Evolutionary conservation across 2,113 vertebrate species (phyloP).

Genomic region (Ctenomys sociabilis): DNA sequence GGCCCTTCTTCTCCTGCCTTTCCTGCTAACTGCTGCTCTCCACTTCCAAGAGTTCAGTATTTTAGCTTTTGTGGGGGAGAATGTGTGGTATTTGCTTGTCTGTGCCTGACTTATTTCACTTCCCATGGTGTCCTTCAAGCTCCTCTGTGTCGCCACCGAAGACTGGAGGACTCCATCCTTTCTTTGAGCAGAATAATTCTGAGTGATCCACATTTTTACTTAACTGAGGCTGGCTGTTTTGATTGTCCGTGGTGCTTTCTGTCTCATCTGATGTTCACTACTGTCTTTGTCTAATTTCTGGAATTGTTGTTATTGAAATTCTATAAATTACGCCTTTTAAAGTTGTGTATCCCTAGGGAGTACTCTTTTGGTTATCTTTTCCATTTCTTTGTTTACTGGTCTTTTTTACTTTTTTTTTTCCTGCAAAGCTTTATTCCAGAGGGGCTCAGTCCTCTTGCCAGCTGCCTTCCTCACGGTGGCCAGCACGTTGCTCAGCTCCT

Average conservation of each 20-base stretch:
- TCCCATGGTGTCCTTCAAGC: not conserved
- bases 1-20: not conserved
- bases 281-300: not conserved
- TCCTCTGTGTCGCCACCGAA: not conserved
- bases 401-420: not conserved
- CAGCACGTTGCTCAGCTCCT: too few relatives aligned
- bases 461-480: too few relatives aligned
- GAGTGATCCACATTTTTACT: not conserved
- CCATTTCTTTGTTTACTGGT: not conserved
- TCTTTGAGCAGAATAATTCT: not conserved
- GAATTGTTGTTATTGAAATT: not conserved
- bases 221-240: not conserved
- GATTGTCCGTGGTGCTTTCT: not conserved
- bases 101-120: not conserved
- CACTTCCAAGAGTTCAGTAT: not conserved
- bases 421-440: too few relatives aligned
- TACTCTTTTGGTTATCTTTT: not conserved
- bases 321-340: not conserved
- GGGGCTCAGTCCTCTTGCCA: too few relatives aligned
- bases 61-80: not conserved
- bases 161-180: not conserved
- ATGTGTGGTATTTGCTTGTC: not conserved
- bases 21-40: not conserved
- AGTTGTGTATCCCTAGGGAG: not conserved
- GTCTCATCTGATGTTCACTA: not conserved